Conservation (phyloP, 1,140 invertebrate genomes). For the Trichonephila clavipes region DNA sequence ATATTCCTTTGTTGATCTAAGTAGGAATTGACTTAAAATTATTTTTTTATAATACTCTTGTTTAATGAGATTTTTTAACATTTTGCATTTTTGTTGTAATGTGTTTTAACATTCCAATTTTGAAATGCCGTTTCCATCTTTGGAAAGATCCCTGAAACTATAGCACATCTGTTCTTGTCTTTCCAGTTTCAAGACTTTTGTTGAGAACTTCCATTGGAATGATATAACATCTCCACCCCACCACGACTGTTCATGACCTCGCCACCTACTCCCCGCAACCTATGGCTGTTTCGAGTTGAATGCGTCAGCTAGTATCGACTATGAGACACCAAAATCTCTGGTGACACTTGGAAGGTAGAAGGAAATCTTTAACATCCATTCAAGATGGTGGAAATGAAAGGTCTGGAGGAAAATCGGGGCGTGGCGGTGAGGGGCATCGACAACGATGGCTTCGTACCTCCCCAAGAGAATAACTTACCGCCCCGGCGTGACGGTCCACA, state of each 20-base stretch:
- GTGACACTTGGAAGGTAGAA: background rate
- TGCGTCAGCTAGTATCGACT: background rate
- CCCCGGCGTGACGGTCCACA: background rate
- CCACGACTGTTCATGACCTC: background rate
- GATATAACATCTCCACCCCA: background rate
- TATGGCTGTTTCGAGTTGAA: background rate
- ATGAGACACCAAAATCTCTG: background rate
- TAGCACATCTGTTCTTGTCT: background rate
- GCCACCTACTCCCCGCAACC: background rate
- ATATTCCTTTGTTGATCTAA: too few species aligned
- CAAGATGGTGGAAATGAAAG: conserved; percentile 73
- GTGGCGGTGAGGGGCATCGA: conserved; percentile 27
- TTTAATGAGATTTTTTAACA: too few species aligned
- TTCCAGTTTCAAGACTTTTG: background rate
- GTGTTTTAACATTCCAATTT: too few species aligned
- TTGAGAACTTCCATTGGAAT: background rate
- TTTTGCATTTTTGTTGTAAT: too few species aligned
- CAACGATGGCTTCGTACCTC: conserved; percentile 50
- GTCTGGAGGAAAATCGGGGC: conserved; percentile 45
- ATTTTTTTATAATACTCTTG: too few species aligned
- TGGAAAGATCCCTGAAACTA: too few species aligned
- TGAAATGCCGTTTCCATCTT: too few species aligned
- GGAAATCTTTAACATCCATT: background rate
- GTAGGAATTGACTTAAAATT: too few species aligned
- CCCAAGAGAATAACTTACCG: background rate